A percentile compares a stretch with the other conserved stretches of the same genome.
phyloP scores from a whole-genome alignment of 2,113 vertebrate species.

The Lagopus muta region DNA sequence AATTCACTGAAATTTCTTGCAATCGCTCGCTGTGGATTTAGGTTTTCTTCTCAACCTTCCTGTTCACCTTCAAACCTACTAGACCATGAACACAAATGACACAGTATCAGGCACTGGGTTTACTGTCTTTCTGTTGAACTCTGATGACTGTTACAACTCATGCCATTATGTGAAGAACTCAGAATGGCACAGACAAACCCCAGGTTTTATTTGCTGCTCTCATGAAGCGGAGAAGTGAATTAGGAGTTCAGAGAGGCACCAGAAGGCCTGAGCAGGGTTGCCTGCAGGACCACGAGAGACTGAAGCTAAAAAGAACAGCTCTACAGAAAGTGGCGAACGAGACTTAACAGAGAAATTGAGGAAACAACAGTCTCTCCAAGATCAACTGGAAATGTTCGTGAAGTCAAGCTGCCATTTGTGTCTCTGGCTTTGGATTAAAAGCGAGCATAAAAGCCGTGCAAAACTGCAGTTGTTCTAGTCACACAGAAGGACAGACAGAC shows the following conservation, averaged over 20 bases:
- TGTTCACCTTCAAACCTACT: conserved; percentile 60
- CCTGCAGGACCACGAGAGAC: not conserved
- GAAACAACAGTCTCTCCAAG: conserved; percentile 59
- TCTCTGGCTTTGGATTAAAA: conserved; percentile 70
- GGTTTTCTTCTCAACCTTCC: not conserved
- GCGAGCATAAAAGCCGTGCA: conserved; percentile 66
- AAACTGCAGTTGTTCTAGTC: conserved; percentile 74
- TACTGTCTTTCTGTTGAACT: conserved; percentile 4
- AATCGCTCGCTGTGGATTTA: conserved; percentile 26
- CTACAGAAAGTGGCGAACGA: not conserved
- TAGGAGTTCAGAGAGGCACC: not conserved
- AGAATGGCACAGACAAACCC: not conserved
- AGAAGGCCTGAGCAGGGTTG: not conserved
- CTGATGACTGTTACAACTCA: not conserved
- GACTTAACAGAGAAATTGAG: conserved; percentile 12
- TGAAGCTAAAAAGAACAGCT: not conserved
- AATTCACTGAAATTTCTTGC: conserved; percentile 35
- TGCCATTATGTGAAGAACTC: not conserved
- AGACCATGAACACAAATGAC: conserved; percentile 25
- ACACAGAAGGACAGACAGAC: conserved; percentile 74
- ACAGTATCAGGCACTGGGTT: not conserved
- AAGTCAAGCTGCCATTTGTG: conserved; percentile 70
- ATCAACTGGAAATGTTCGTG: conserved; percentile 72
- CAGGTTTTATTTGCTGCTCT: not conserved
- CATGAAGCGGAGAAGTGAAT: not conserved